These are phyloP conservation scores for Stictocephala bisonia DNA, from an alignment of 2,888 invertebrate species.

Conservation along the genomic window DNA sequence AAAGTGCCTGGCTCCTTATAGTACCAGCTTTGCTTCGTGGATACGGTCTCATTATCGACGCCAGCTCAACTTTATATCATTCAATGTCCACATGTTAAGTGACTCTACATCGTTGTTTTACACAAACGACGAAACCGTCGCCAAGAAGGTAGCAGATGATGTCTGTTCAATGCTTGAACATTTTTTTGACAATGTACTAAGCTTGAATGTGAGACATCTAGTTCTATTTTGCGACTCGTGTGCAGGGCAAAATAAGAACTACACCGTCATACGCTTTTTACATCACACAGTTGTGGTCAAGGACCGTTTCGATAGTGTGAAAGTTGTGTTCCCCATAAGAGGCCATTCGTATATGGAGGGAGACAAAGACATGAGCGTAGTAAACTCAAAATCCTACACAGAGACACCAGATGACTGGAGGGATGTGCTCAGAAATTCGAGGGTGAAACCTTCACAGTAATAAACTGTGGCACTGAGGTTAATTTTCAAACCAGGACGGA, in stretches of 20 bases:
- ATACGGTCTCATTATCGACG: no score
- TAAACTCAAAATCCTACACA: background rate
- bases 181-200: conserved; percentile 34
- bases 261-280: background rate
- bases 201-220: conserved; percentile 20
- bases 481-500: conserved; percentile 34
- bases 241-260: background rate
- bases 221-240: conserved; percentile 38
- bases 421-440: background rate
- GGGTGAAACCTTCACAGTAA: conserved; percentile 38
- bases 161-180: conserved; percentile 41
- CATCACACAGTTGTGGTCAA: background rate
- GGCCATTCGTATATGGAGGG: conserved; percentile 5
- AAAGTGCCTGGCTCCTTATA: no score
- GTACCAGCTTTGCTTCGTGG: no score
- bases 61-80: no score
- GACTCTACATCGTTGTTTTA: conserved; percentile 42
- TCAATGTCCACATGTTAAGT: conserved; percentile 47
- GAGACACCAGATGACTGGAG: background rate
- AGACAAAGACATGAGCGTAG: background rate
- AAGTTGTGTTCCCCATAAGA: conserved; percentile 1
- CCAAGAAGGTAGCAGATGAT: conserved; percentile 47
- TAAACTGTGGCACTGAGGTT: conserved; percentile 41
- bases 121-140: conserved; percentile 44
- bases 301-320: background rate